Evolutionary conservation across 2,888 invertebrate species (phyloP).

Genomic region (Pegoplata infirma): DNA sequence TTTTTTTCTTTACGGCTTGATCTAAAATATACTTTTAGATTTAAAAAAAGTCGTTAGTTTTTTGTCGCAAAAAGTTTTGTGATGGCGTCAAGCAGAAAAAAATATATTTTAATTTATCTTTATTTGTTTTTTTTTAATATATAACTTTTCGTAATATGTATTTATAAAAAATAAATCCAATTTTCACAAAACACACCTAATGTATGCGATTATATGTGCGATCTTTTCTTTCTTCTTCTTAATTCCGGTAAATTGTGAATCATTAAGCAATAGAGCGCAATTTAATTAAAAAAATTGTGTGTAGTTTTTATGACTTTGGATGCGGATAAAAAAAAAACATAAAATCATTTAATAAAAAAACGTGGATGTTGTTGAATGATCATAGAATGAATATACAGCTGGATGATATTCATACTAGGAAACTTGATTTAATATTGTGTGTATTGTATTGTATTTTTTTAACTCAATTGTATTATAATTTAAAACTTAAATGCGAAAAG

Average conservation of each 20-base stretch:
- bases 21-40: too few species aligned
- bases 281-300: conserved; percentile 52
- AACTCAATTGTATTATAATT: conserved; percentile 24
- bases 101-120: too few species aligned
- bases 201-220: too few species aligned
- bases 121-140: too few species aligned
- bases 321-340: conserved; percentile 33
- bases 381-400: neutral
- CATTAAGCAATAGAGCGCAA: conserved; percentile 61
- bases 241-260: conserved; percentile 62
- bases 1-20: too few species aligned
- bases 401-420: conserved; percentile 23
- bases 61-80: too few species aligned
- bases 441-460: neutral
- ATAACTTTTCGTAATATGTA: too few species aligned
- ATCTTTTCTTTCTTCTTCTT: conserved; percentile 34
- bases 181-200: too few species aligned
- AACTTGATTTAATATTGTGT: conserved; percentile 22
- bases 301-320: conserved; percentile 34
- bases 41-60: too few species aligned
- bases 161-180: too few species aligned
- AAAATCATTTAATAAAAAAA: conserved; percentile 25
- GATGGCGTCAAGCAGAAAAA: too few species aligned
- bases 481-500: conserved; percentile 2
- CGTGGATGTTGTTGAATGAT: neutral